Percentiles rank a stretch among this genome's conserved stretches.
Evolutionary conservation across 2,113 vertebrate species (phyloP).

Genomic region (Vicugna pacos): DNA sequence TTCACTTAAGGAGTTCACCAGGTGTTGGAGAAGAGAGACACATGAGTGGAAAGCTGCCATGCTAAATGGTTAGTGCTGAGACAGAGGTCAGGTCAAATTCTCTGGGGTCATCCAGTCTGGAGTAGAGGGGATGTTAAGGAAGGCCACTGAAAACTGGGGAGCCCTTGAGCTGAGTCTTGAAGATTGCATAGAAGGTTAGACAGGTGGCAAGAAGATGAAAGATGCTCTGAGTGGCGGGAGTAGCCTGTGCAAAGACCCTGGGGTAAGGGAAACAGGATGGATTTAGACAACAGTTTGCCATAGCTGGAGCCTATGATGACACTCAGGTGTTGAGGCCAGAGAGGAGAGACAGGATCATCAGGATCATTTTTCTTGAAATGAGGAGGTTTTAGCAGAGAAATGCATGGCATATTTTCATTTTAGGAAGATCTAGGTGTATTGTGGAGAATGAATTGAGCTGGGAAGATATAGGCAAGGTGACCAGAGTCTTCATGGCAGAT

Average conservation of each 20-base stretch:
- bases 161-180: background rate
- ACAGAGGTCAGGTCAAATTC: background rate
- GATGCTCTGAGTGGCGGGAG: background rate
- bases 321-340: background rate
- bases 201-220: background rate
- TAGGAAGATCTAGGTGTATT: background rate
- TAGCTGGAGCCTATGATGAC: fast-evolving
- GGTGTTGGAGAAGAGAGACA: background rate
- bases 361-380: background rate
- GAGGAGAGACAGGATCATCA: background rate
- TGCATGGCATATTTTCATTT: background rate
- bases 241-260: background rate
- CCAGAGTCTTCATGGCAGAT: too few relatives aligned
- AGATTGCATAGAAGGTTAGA: background rate
- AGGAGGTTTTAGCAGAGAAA: background rate
- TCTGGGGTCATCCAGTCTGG: background rate
- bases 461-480: background rate
- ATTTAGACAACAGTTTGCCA: background rate
- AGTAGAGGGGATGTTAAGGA: background rate
- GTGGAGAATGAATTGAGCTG: background rate
- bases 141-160: background rate
- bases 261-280: background rate
- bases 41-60: background rate
- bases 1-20: background rate
- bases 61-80: background rate